Conservation (phyloP, 2,888 invertebrate species). For the Trileptium ribeirensis region DNA sequence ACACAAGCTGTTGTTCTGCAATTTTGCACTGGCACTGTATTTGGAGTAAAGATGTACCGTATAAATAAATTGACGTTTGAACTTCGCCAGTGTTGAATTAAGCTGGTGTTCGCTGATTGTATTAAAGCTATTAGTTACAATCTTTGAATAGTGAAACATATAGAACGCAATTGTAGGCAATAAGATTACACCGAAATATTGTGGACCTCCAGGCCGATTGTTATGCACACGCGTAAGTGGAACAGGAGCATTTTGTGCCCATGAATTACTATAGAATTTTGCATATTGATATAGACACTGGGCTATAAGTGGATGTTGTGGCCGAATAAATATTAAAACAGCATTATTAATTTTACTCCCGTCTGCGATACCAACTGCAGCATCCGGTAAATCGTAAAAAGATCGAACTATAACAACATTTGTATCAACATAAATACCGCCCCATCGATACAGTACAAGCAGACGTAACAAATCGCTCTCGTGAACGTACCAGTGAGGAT, state of each 20-base stretch:
- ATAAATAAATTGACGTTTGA: no score
- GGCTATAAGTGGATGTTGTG: not conserved
- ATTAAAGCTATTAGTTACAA: no score
- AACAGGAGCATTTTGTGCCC: not conserved
- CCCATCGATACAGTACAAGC: not conserved
- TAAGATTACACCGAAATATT: not conserved
- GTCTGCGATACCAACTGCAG: not conserved
- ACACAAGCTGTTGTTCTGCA: no score
- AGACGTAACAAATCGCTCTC: not conserved
- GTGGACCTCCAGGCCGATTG: not conserved
- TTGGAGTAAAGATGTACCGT: no score
- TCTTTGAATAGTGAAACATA: not conserved
- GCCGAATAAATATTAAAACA: not conserved
- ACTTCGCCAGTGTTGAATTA: no score
- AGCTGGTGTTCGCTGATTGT: no score
- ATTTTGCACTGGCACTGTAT: no score
- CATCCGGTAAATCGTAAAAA: not conserved
- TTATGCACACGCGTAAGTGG: not conserved
- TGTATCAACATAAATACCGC: not conserved
- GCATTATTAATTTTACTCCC: not conserved
- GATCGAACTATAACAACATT: not conserved
- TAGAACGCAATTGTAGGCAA: not conserved
- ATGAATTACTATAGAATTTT: not conserved
- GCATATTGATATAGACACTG: not conserved
- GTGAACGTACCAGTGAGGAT: not conserved